Conservation (phyloP, 2,888 invertebrate species). For the Drosophila paranaensis region DNA sequence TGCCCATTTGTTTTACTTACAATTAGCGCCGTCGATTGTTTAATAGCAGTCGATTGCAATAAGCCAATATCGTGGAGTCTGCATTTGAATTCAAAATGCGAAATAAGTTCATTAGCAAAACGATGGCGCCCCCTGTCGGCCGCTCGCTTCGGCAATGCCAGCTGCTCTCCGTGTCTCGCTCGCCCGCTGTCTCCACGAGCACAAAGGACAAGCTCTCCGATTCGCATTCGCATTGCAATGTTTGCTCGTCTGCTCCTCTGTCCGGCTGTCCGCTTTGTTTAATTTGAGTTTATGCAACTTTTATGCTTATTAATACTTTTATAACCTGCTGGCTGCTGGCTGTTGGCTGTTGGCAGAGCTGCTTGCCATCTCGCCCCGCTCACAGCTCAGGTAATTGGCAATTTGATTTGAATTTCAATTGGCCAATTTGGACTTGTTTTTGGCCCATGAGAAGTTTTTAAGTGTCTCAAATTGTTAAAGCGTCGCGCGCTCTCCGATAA, state of each 20-base stretch:
- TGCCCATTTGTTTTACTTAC: conserved; percentile 49
- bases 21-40: conserved; percentile 69
- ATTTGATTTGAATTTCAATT: conserved; percentile 65
- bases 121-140: conserved; percentile 38
- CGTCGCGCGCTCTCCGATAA: conserved; percentile 20
- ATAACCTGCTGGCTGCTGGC: conserved; percentile 28
- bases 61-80: conserved; percentile 71
- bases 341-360: conserved; percentile 5
- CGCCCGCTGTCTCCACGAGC: neutral
- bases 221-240: conserved; percentile 47
- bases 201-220: conserved; percentile 29
- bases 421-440: conserved; percentile 53
- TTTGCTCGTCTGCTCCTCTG: conserved; percentile 20
- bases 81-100: conserved; percentile 73
- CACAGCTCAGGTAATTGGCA: conserved; percentile 53
- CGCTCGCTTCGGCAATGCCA: conserved; percentile 36
- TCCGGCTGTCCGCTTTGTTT: conserved; percentile 39
- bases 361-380: neutral
- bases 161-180: conserved; percentile 23
- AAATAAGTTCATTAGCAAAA: conserved; percentile 75
- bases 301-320: conserved; percentile 72
- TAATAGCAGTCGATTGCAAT: conserved; percentile 74
- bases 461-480: conserved; percentile 39
- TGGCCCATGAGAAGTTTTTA: conserved; percentile 35
- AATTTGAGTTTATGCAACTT: conserved; percentile 70